Base-by-base conservation (phyloP, 2,888 invertebrate genomes). In the Thumatha senex region DNA sequence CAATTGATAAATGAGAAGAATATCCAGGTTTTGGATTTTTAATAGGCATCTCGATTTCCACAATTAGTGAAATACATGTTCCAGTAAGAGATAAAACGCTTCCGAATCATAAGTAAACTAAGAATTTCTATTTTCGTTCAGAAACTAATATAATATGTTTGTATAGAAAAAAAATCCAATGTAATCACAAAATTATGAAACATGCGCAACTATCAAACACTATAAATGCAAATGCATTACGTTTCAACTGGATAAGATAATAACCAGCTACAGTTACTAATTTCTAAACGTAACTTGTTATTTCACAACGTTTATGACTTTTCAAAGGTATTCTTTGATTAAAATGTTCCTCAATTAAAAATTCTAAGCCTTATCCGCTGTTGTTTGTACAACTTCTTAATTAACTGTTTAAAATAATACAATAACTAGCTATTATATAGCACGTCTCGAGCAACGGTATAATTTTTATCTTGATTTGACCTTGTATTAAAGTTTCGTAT, bases 391-490 rank as follows among this genome's bases (percentile, higher is more conserved):
- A 38, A 18, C 38, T 24, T 46, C 48, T 42, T 50, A 36, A 52
- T 49, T 36, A 45, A 58, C 51, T 38, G 43, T 57, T 51, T 44
- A 59, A 48, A 45, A 48, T 56, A 54, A 61, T 56, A 56, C 57
- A 59, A 61, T 74, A 72, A 80, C 77, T 78, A 76, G 58, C 48
- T 51, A 70, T 77, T 75, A 79, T 70, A 63, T 72, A 67, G 76
- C 76, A 68, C 53, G 70, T 72, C 75, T 68, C 47, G 52, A 40
- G 15, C 54, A 64, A 63, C 69, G 58, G 67, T 57, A 55, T 47
- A 49, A 46, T 34, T 48, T 42, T 62, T 51, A 60, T 58, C 55
- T 46, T 42, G 42, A 64, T 58, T 50, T 43, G 46, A 49, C 43
- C 43, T 56, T 51, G 45, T 56, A 54, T 58, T 58, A 52, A 48